Base-by-base conservation (phyloP, 2,888 invertebrate genomes). In the Cantharis nigra region DNA sequence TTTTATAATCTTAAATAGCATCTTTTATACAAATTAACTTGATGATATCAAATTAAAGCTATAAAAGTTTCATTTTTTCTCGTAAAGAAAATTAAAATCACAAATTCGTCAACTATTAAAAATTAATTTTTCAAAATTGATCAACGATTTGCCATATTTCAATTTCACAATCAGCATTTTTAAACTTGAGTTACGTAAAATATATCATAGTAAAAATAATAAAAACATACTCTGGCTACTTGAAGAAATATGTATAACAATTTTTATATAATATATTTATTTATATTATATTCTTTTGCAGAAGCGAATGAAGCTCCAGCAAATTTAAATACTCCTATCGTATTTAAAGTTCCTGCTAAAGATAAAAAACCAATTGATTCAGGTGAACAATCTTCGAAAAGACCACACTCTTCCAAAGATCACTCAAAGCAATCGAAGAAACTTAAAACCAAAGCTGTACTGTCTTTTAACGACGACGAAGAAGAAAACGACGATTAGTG, bases 301-400 rank as follows among this genome's bases (percentile, higher is more conserved):
- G 92, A 92, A 86, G 90, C 90, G 84, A 90, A 90, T 76, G 90
- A 90, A 83, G 88, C 89, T 63, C 92, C 91, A 30, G 93, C 93
- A 63, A 92, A 93, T 87, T 87, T 93, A 80, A 89, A 85, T 72
- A 89, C 91, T 81, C 91, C 90, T 64, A 90, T 93, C 77, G 88
- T 93, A 78, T 93, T 93, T 83, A 90, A 90, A 84, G 86, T 87
- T 65, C 85, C 86, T 1, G 81, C 82, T 67, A 87, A 88, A 81
- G 78, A 81, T 62, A 83, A 83, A 26, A 62, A 77, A 30, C 13
- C 71, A 14, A 4, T 13, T 0, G 20, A 62, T 14, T n/a, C 62
- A 14, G n/a, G 10, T 18, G 62, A 64, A 28, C 14, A 63, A 10
- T 10, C 14, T 14, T 33, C 26, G 3, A 81, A 71, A 64, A 70